Percentiles rank a stretch among this genome's conserved stretches.
phyloP scores from a whole-genome alignment of 2,797 vertebrate genomes.

The Pitangus sulphuratus region DNA sequence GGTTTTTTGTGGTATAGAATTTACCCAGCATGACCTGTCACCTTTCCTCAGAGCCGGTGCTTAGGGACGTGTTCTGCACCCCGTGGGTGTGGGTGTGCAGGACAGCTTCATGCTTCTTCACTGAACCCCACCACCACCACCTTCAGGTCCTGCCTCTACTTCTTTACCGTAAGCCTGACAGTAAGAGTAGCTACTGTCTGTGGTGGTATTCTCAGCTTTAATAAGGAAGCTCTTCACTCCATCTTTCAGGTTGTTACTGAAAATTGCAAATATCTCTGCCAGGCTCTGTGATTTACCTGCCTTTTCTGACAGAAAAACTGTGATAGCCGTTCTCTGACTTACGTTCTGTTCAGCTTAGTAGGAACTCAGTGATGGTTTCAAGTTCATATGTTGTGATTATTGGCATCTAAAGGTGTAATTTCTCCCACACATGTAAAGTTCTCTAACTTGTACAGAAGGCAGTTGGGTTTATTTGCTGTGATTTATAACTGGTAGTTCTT shows the following conservation, averaged over 20 bases:
- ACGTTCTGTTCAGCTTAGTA: background rate
- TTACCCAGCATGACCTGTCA: fast-evolving
- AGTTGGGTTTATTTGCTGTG: background rate
- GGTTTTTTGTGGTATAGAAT: background rate
- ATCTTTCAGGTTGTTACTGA: background rate
- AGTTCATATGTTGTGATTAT: background rate
- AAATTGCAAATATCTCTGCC: fast-evolving
- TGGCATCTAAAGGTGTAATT: background rate
- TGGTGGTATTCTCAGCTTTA: background rate
- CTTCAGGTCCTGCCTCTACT: background rate
- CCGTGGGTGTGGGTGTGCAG: fast-evolving
- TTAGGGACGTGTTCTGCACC: background rate
- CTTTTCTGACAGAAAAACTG: background rate
- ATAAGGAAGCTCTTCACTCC: background rate
- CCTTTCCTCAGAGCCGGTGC: background rate
- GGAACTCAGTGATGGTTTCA: background rate
- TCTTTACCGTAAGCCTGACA: background rate
- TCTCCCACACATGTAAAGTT: background rate
- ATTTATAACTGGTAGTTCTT: background rate
- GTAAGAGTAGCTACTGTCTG: background rate
- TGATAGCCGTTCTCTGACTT: fast-evolving
- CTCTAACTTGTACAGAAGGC: background rate
- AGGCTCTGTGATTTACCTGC: background rate
- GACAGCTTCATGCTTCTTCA: background rate
- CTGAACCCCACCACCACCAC: fast-evolving